Evolutionary conservation across 1,140 invertebrate species (phyloP).

Genomic region (Cotesia chilonis): DNA sequence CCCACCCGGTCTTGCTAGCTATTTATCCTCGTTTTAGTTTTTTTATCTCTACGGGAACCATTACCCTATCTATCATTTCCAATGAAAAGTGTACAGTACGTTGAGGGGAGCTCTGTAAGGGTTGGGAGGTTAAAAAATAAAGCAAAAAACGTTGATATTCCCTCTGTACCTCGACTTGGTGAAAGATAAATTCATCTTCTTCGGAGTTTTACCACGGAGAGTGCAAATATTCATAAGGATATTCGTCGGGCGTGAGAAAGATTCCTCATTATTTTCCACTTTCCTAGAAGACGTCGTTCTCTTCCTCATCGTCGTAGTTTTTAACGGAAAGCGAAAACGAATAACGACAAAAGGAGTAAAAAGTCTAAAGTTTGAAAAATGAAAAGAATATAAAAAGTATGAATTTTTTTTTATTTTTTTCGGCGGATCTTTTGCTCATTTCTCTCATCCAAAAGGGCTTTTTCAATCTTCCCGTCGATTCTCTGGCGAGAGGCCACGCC

Average conservation of each 20-base stretch:
- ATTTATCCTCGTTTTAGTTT: not conserved
- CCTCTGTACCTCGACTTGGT: not conserved
- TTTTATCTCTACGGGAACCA: conserved; percentile 8
- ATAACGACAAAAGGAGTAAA: no score
- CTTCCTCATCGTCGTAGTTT: no score
- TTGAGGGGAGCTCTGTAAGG: no score
- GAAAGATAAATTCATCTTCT: conserved; percentile 22
- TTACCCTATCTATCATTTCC: conserved; percentile 26
- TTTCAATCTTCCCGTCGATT: conserved; percentile 27
- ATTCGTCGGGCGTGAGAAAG: conserved; percentile 1
- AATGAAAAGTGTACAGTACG: conserved; percentile 8
- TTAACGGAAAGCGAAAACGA: no score
- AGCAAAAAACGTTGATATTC: not conserved
- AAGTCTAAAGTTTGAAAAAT: not conserved
- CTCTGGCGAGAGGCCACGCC: conserved; percentile 33
- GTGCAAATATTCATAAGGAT: conserved; percentile 22
- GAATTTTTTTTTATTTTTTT: not conserved
- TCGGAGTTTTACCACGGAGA: not conserved
- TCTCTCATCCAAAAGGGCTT: conserved; percentile 2
- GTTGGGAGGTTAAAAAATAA: no score
- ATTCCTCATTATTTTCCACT: conserved; percentile 22
- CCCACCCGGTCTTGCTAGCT: not conserved
- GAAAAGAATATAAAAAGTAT: no score
- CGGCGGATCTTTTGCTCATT: not conserved
- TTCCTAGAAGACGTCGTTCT: not conserved